Base-by-base conservation (phyloP, 1,140 invertebrate species). In the Drosophila elegans region DNA sequence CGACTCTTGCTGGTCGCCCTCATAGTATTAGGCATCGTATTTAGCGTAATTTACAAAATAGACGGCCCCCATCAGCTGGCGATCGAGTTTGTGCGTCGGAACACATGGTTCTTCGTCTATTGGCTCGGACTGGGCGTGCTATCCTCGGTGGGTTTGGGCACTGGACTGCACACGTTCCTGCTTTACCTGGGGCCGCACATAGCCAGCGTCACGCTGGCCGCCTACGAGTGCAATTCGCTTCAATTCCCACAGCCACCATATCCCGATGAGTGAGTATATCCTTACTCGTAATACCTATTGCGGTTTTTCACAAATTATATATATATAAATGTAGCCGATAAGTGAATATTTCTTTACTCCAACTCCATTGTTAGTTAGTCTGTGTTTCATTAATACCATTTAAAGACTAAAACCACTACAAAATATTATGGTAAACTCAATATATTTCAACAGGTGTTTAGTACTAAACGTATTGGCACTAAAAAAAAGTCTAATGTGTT, bases 151-250 rank as follows among this genome's bases (percentile, higher is more conserved):
- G 99, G 99, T 2, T 94, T 99, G 34, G 99, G 99, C 11, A 99
- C 98, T 0, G 99, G 99, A 5, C 94, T 99, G 27, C 99, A 99
- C 92, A 99, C 99, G 54, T 99, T 99, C 94, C 94, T 99, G 11
- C 94, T 99, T 39, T 99, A 99, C 93, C 93, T 99, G 78, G 98
- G 98, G 21, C 97, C 97, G 21, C 96, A 97, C 81, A 97, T 98
- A 93, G 97, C 97, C 36, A 94, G 96, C 57, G 99, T 99, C n/a
- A 99, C 99, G 6, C 94, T 99, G 88, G 99, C 99, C 44, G 99
- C 98, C 0, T 99, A 99, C 93, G 98, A 99, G 93, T 99, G 99
- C 93, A 96, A 97, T 16, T 95, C 96, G 12, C 93, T 99, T 0
- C 96, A 99, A 90, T 99, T 99, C 93, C 98, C 98, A 2, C 95